phyloP scores from a whole-genome alignment of 2,797 vertebrate genomes.

The Sebastes iracundus region DNA sequence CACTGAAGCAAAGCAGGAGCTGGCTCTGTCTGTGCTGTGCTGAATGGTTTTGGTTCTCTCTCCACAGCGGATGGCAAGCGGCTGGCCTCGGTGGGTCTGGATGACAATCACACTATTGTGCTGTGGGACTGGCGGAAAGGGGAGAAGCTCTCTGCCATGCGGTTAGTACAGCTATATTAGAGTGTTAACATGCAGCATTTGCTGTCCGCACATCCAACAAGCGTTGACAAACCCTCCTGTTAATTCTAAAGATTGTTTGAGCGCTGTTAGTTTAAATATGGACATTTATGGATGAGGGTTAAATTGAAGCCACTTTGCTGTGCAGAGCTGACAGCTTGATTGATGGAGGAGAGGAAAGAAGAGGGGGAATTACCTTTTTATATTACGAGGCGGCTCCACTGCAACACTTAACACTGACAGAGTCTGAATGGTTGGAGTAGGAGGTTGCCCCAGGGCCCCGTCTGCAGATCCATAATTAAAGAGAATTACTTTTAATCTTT shows the following conservation, averaged over 20 bases:
- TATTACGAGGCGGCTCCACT: slow-evolving; percentile 50
- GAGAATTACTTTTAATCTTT: slow-evolving; percentile 26
- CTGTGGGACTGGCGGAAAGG: slow-evolving; percentile 99
- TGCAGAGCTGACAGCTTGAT: slow-evolving; percentile 46
- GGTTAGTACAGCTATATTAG: slow-evolving; percentile 77
- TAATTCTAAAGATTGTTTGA: slow-evolving; percentile 43
- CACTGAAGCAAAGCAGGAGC: slow-evolving; percentile 24
- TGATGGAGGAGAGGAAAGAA: slow-evolving; percentile 51
- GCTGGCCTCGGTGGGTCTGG: slow-evolving; percentile 94
- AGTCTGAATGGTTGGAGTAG: slow-evolving; percentile 39
- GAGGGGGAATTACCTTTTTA: slow-evolving; percentile 59
- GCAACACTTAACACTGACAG: slow-evolving; percentile 57
- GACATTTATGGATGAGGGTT: slow-evolving; percentile 66
- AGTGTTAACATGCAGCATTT: slow-evolving; percentile 15
- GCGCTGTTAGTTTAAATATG: slow-evolving; percentile 52
- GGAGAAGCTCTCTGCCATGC: slow-evolving; percentile 94
- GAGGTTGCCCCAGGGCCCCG: slow-evolving; percentile 24
- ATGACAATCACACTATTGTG: slow-evolving; percentile 94
- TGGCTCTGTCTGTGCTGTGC: slow-evolving; percentile 19
- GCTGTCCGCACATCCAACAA: background rate
- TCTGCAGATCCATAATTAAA: slow-evolving; percentile 52
- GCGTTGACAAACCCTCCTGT: slow-evolving; percentile 26
- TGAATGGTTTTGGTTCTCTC: slow-evolving; percentile 40
- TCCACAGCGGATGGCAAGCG: slow-evolving; percentile 94
- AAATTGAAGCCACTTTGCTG: slow-evolving; percentile 63